phyloP scores from a whole-genome alignment of 2,888 invertebrate species.

The Patella depressa region DNA sequence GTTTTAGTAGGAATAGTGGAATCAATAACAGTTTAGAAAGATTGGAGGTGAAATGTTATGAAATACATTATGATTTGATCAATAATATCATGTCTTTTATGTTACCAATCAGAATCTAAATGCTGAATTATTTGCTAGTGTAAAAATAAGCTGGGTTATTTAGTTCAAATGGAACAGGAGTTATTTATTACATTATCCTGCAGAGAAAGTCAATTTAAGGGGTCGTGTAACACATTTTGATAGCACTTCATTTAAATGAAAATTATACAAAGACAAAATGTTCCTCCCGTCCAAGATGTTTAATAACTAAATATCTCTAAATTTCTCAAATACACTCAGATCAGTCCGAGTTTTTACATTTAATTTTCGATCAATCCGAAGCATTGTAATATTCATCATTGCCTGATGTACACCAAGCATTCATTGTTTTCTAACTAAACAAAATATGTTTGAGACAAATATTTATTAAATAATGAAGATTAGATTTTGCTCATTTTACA shows the following conservation, averaged over 20 bases:
- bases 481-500: too few relatives aligned
- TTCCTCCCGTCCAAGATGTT: too few relatives aligned
- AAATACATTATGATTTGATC: conserved; percentile 9
- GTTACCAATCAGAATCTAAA: background rate
- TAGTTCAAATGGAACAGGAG: background rate
- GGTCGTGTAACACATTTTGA: conserved; percentile 1
- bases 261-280: too few relatives aligned
- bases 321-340: too few relatives aligned
- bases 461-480: too few relatives aligned
- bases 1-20: conserved; percentile 7
- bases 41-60: conserved; percentile 7
- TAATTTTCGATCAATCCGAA: too few relatives aligned
- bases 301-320: too few relatives aligned
- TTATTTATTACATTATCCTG: conserved; percentile 4
- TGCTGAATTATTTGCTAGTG: background rate
- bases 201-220: conserved; percentile 7
- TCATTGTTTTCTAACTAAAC: background rate
- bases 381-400: background rate
- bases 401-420: background rate
- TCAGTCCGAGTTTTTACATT: too few relatives aligned
- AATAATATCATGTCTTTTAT: conserved; percentile 9
- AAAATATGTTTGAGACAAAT: background rate
- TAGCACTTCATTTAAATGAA: background rate
- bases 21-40: conserved; percentile 12
- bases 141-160: conserved; percentile 5